These are phyloP conservation scores for Rhabdophis nuchalis DNA, from an alignment of 2,797 vertebrate species.

Conservation along the genomic window DNA sequence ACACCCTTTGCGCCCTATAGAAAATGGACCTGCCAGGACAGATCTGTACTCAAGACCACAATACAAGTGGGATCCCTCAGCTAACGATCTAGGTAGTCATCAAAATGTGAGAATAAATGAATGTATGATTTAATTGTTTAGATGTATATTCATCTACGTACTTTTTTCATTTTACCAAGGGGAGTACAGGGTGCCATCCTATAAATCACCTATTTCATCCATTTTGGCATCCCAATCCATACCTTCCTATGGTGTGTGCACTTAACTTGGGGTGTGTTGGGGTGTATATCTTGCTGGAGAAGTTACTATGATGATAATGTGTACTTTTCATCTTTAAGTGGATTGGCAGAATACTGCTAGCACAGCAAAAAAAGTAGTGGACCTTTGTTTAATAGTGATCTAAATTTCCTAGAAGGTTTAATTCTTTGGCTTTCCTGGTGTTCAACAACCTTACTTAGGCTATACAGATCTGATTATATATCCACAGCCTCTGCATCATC, in stretches of 20 bases:
- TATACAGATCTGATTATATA: neutral
- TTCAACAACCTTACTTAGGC: neutral
- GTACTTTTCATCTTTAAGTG: neutral
- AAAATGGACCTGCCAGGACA: constrained; percentile 84
- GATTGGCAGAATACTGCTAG: neutral
- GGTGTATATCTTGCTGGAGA: neutral
- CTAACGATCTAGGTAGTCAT: constrained; percentile 72
- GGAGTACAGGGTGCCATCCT: neutral
- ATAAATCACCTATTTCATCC: neutral
- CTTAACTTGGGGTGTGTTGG: neutral
- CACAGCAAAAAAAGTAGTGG: neutral
- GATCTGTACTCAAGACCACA: constrained; percentile 90
- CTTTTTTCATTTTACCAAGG: neutral
- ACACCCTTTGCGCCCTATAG: constrained; percentile 72
- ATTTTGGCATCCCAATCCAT: neutral
- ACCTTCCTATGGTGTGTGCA: neutral
- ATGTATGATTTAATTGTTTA: neutral
- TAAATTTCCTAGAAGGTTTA: neutral
- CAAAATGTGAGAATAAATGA: constrained; percentile 6
- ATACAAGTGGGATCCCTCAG: constrained; percentile 82
- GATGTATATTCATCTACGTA: neutral
- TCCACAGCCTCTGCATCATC: neutral
- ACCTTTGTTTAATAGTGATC: neutral
- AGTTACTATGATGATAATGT: neutral
- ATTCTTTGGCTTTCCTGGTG: neutral